Conservation (phyloP, 2,113 vertebrate species). For the Salvelinus alpinus region DNA sequence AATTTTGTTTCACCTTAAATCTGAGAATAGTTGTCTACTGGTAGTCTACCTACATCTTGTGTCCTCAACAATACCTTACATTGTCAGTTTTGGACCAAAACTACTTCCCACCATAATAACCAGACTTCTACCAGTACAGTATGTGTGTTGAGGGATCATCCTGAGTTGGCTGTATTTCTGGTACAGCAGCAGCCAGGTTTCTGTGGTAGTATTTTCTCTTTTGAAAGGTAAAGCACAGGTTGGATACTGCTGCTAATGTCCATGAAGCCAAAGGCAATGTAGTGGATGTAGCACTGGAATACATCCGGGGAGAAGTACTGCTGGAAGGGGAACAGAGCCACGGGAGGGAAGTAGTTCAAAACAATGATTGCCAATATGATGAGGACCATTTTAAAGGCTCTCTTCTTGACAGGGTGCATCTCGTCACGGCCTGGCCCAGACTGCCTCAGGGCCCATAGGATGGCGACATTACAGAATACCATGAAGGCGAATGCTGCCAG, state of each 20-base stretch:
- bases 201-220: conserved; percentile 38
- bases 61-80: too few relatives aligned
- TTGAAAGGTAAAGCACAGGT: conserved; percentile 74
- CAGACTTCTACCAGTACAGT: too few relatives aligned
- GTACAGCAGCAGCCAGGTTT: conserved; percentile 37
- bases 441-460: conserved; percentile 63
- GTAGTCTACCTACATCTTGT: too few relatives aligned
- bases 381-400: conserved; percentile 75
- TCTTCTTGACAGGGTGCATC: conserved; percentile 77
- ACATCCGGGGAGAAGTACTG: conserved; percentile 57
- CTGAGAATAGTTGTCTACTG: too few relatives aligned
- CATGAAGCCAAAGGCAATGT: conserved; percentile 70
- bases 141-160: neutral
- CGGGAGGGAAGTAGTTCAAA: conserved; percentile 75
- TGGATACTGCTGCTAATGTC: conserved; percentile 79
- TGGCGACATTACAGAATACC: conserved; percentile 72
- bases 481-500: conserved; percentile 66
- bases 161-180: neutral
- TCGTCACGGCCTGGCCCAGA: conserved; percentile 64
- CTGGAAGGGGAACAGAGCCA: conserved; percentile 75
- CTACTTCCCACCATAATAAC: too few relatives aligned
- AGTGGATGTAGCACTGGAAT: conserved; percentile 69
- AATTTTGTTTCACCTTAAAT: too few relatives aligned
- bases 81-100: too few relatives aligned
- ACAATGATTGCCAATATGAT: conserved; percentile 75